Conservation (phyloP, 1,140 invertebrate genomes). For the Odontomachus brunneus region DNA sequence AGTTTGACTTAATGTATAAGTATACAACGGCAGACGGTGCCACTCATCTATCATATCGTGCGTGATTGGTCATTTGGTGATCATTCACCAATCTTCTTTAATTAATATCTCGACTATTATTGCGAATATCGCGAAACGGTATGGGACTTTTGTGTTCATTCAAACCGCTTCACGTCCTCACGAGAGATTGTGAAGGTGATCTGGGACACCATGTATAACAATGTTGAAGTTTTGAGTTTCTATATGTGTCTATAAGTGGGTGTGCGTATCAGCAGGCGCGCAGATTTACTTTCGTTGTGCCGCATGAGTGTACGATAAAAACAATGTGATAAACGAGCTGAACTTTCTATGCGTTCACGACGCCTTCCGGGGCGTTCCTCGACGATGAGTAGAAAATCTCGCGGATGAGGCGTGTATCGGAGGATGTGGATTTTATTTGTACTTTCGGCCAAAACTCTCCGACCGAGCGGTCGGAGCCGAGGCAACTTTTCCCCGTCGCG, state of each 20-base stretch:
- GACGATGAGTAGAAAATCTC: conserved; percentile 51
- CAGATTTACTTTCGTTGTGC: conserved; percentile 40
- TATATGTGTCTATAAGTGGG: neutral
- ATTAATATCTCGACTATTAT: too few relatives aligned
- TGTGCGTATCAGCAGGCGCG: neutral
- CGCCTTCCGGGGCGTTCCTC: conserved; percentile 41
- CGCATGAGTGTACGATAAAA: conserved; percentile 21
- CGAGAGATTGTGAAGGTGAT: too few relatives aligned
- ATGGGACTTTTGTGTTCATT: too few relatives aligned
- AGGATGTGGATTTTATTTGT: conserved; percentile 40
- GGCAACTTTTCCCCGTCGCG: conserved; percentile 18
- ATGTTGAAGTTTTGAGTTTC: neutral
- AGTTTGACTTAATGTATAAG: too few relatives aligned
- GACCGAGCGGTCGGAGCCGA: neutral
- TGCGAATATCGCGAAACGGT: too few relatives aligned
- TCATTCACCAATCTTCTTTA: too few relatives aligned
- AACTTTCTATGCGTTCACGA: conserved; percentile 35
- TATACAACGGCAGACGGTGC: too few relatives aligned
- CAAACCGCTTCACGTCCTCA: too few relatives aligned
- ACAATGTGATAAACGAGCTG: conserved; percentile 27
- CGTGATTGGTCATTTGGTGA: too few relatives aligned
- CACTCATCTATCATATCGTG: too few relatives aligned
- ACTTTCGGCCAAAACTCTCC: conserved; percentile 13
- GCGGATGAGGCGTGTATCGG: conserved; percentile 6
- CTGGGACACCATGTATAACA: too few relatives aligned